A percentile compares a stretch with the other conserved stretches of the same genome.
Conservation (phyloP, 2,888 invertebrate species). For the Lepidochrysops patricia region DNA sequence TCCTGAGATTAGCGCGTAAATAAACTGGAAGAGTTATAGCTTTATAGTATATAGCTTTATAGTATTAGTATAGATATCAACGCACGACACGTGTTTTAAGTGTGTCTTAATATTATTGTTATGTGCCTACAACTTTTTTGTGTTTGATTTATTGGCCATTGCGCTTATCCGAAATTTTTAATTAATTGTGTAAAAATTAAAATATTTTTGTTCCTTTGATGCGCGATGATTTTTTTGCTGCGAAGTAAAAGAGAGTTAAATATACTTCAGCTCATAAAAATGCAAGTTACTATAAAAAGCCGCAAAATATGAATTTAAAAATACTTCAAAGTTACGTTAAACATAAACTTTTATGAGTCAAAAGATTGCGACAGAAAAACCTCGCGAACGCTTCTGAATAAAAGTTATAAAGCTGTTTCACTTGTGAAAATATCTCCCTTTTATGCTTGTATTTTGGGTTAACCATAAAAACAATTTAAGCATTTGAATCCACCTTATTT, state of each 20-base stretch:
- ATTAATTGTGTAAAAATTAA: too few species aligned
- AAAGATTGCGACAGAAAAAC: constrained; percentile 9
- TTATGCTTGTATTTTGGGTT: constrained; percentile 3
- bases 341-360: constrained; percentile 8
- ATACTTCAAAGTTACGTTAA: constrained; percentile 4
- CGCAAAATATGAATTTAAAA: not conserved
- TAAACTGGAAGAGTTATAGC: too few species aligned
- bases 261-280: not conserved
- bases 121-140: too few species aligned
- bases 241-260: not conserved
- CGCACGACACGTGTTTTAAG: too few species aligned
- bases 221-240: too few species aligned
- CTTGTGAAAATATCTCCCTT: constrained; percentile 9
- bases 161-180: too few species aligned
- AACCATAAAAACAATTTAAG: not conserved
- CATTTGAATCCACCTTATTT: not conserved
- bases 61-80: too few species aligned
- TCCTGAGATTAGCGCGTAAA: too few species aligned
- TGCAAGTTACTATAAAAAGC: not conserved
- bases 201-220: too few species aligned
- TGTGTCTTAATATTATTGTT: too few species aligned
- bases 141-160: too few species aligned
- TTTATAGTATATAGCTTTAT: too few species aligned
- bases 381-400: constrained; percentile 4
- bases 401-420: constrained; percentile 8